Base-by-base conservation (phyloP, 2,113 vertebrate species). In the Todiramphus saurophagus region DNA sequence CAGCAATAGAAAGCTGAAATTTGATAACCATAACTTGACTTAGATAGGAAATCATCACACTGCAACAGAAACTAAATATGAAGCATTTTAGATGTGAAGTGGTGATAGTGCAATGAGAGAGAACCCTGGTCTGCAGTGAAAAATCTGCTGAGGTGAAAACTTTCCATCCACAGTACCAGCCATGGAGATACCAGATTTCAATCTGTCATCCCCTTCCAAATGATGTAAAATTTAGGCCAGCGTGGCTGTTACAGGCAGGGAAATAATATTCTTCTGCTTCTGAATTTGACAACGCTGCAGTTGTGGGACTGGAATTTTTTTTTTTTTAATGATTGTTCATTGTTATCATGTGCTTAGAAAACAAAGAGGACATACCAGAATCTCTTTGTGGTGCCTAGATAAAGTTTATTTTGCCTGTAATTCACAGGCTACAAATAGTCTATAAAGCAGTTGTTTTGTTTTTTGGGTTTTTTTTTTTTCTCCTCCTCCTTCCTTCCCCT, bases 381-480 rank as follows among this genome's bases (percentile, higher is more conserved):
- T 58, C 67, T 83, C 67, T 41, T 66, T 92, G 67, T 88, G 68
- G 73, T 95, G 83, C 60, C 70, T 66, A 55, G 90, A 92, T 69
- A 44, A 92, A 83, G 37, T 90, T 87, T 83, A 86, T 92, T 93
- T 92, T 92, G 85, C 55, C 31, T 77, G 41, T 90, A 85, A 83
- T 83, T n/a, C 27, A 28, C 58, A 50, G 39, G 17, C 78, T 90
- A 48, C 70, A 68, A 85, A 90, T 9, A 39, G 27, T 76, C 1
- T 0, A 53, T 53, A 69, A 82, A 72, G 58, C 74, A 59, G 43
- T 67, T 33, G 46, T 27, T 53, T 53, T 53, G 51, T 28, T 27
- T 55, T 53, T 53, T 53, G 51, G 13, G 15, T 55, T 35, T 43
- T 48, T 33, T 16, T 48, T 28, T 46, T 63, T 73, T 50, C 39